A percentile compares a stretch with the other conserved stretches of the same genome.
These are phyloP conservation scores for Aleiodes sp. DNA, from an alignment of 1,140 invertebrate species.

Conservation along the genomic window DNA sequence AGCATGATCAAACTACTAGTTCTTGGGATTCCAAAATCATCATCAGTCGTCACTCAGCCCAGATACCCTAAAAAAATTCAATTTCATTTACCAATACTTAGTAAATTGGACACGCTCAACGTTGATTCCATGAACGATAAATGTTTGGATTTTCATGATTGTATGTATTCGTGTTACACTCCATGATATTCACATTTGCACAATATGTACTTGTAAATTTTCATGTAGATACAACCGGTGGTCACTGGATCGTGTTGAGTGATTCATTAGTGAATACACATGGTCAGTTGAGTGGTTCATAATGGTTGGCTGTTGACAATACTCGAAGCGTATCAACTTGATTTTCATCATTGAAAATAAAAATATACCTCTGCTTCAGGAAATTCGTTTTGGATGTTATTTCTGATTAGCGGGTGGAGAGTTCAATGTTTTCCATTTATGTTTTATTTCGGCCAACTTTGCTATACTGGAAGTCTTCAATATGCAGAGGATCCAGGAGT, in stretches of 20 bases:
- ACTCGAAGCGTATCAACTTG: background rate
- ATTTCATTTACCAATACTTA: conserved; percentile 1
- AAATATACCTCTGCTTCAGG: background rate
- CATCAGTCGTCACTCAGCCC: too few relatives aligned
- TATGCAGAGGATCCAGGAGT: too few relatives aligned
- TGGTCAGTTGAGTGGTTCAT: background rate
- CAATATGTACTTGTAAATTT: background rate
- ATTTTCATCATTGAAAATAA: background rate
- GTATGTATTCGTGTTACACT: background rate
- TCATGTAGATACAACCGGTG: background rate
- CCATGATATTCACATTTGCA: background rate
- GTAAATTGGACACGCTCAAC: conserved; percentile 8
- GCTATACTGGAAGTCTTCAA: too few relatives aligned
- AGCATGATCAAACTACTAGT: too few relatives aligned
- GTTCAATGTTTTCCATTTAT: too few relatives aligned
- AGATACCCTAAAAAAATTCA: background rate
- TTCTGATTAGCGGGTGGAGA: too few relatives aligned
- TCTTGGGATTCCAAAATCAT: too few relatives aligned
- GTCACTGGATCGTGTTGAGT: conserved; percentile 1
- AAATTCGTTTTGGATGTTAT: background rate
- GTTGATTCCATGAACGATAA: conserved; percentile 9
- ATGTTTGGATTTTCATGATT: conserved; percentile 1
- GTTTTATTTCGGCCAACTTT: too few relatives aligned
- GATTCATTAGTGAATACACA: background rate
- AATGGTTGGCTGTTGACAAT: background rate